phyloP scores from a whole-genome alignment of 1,140 invertebrate species.

The Neodiprion fabricii region DNA sequence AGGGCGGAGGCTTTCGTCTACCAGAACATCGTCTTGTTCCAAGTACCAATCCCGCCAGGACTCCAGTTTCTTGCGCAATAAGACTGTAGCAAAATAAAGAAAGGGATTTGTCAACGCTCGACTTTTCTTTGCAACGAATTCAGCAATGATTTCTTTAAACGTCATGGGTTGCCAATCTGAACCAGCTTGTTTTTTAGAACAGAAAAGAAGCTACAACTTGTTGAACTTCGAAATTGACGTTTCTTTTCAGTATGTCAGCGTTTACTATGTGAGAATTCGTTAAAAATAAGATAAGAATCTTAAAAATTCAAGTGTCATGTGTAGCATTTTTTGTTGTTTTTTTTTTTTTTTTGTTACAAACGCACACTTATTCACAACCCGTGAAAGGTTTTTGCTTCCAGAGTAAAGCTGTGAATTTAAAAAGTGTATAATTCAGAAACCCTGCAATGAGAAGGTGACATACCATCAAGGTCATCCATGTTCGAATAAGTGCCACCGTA shows the following conservation, averaged over 20 bases:
- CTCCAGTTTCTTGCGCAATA: slow-evolving; percentile 51
- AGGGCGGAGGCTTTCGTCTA: slow-evolving; percentile 53
- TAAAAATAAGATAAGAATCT: background rate
- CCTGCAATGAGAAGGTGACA: background rate
- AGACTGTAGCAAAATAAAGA: slow-evolving; percentile 35
- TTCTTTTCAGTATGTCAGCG: too few species aligned
- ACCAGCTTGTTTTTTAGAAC: too few species aligned
- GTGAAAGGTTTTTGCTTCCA: background rate
- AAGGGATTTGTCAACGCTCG: too few species aligned
- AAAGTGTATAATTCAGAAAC: background rate
- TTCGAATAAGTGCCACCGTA: slow-evolving; percentile 57
- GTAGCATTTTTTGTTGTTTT: background rate
- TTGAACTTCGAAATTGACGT: too few species aligned
- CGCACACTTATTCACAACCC: background rate
- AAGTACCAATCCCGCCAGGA: slow-evolving; percentile 57
- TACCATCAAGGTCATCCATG: slow-evolving; percentile 44
- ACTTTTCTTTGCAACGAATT: too few species aligned
- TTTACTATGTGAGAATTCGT: too few species aligned
- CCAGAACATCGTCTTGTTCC: slow-evolving; percentile 47
- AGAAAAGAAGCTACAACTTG: too few species aligned
- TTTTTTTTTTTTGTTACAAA: background rate
- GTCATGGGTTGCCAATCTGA: too few species aligned
- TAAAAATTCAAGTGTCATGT: background rate
- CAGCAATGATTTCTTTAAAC: too few species aligned
- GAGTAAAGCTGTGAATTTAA: background rate